Conservation (phyloP, 2,888 invertebrate species). For the Parapristionchus giblindavisi region DNA sequence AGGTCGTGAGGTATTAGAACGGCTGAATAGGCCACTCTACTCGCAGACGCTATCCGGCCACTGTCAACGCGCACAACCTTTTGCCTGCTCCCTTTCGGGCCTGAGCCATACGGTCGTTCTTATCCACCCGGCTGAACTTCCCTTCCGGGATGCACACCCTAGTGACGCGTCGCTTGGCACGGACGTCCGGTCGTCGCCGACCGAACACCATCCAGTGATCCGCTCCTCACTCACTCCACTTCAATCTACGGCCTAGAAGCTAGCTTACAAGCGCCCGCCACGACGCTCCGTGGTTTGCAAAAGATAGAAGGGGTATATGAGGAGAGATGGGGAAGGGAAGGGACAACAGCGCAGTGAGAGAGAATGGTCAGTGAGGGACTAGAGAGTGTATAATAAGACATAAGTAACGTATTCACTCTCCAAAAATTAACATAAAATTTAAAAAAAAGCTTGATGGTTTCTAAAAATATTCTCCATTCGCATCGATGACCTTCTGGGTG, state of each 20-base stretch:
- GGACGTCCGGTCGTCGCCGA: conserved; percentile 59
- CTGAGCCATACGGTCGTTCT: conserved; percentile 63
- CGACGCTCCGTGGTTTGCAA: conserved; percentile 11
- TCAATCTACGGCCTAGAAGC: conserved; percentile 55
- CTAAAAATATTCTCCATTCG: no score
- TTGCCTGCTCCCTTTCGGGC: conserved; percentile 65
- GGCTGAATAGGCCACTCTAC: conserved; percentile 47
- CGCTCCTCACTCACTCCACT: conserved; percentile 57
- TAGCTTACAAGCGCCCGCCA: conserved; percentile 59
- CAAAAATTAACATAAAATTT: no score
- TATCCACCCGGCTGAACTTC: conserved; percentile 53
- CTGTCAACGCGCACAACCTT: conserved; percentile 63
- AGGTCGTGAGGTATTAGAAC: not conserved
- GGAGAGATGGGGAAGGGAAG: no score
- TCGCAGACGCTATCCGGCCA: conserved; percentile 58
- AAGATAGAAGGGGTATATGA: not conserved
- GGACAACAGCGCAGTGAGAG: no score
- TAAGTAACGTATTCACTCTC: no score
- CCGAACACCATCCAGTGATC: conserved; percentile 49
- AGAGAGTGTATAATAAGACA: no score
- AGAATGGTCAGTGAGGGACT: no score
- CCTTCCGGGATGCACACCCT: conserved; percentile 51
- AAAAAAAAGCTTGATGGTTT: no score
- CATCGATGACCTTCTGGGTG: no score
- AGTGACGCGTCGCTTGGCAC: conserved; percentile 60